Evolutionary conservation across 2,113 vertebrate genomes (phyloP), one percentile per base, ranked within the genome.

Genomic region (Phylloscopus trochilus): DNA sequence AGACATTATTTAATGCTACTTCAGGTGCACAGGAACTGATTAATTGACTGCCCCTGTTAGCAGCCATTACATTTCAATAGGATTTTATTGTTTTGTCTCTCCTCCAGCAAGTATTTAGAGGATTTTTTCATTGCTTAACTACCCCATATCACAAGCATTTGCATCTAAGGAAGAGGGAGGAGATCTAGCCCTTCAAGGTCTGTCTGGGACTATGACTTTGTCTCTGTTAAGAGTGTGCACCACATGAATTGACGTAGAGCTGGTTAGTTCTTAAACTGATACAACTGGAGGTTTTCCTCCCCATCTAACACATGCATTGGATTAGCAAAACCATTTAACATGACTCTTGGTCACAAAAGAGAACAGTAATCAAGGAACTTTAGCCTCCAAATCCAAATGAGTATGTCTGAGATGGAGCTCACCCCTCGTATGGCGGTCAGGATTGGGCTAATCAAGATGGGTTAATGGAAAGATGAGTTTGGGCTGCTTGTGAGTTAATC

Each of bases 401-500:
- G 10, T 43, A 4, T 1, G 4, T 83, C 66, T 90, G 86, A 73
- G 62, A 73, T 10, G 56, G 87, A 87, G 59, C 74, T 93, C 6
- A 3, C 70, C 44, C 52, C 47, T 74, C 2, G 0, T 49, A 43
- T 9, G 13, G 75, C 0, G 0, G 62, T 82, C 5, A 1, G 72
- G 64, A 93, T 90, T 66, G 94, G 85, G 60, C 74, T 93, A 87
- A 95, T 93, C 86, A 62, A 51, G 74, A 83, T 60, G 81, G 74
- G 92, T 91, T 97, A 96, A 92, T 93, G 81, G 68, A 81, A 94
- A 49, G 55, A 89, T 69, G 88, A 91, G 41, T 92, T 83, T 90
- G 72, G 86, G 55, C 86, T 86, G 91, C 94, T 90, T 92, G 58
- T 24, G 37, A 89, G 84, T 83, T 97, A 97, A 97, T 97, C 93